A percentile compares a stretch with the other conserved stretches of the same genome.
phyloP scores from a whole-genome alignment of 1,140 invertebrate genomes.

The Thaumetopoea pityocampa region DNA sequence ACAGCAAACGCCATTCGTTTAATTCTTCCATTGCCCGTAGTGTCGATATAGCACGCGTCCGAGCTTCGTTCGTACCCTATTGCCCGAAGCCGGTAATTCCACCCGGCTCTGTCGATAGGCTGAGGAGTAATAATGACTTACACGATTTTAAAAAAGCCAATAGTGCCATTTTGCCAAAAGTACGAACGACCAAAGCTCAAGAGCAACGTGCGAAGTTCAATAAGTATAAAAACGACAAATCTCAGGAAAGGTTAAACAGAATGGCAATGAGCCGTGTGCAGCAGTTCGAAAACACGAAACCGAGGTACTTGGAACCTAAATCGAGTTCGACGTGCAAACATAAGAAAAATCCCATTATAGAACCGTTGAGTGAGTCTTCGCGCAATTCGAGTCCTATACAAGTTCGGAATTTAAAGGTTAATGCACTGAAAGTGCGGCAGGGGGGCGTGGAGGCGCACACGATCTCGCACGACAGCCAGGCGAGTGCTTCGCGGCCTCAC shows the following conservation, averaged over 20 bases:
- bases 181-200: slow-evolving; percentile 59
- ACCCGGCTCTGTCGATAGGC: slow-evolving; percentile 23
- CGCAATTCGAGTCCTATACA: slow-evolving; percentile 51
- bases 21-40: slow-evolving; percentile 23
- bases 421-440: slow-evolving; percentile 17
- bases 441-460: slow-evolving; percentile 15
- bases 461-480: slow-evolving; percentile 55
- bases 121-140: slow-evolving; percentile 29
- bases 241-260: slow-evolving; percentile 30
- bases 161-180: slow-evolving; percentile 33
- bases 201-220: slow-evolving; percentile 59
- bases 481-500: slow-evolving; percentile 44
- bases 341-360: slow-evolving; percentile 32
- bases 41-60: slow-evolving; percentile 50
- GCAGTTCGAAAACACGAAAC: slow-evolving; percentile 40
- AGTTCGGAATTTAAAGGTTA: slow-evolving; percentile 24
- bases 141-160: slow-evolving; percentile 29
- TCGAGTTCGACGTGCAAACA: slow-evolving; percentile 21
- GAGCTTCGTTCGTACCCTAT: slow-evolving; percentile 53
- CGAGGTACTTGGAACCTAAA: slow-evolving; percentile 44
- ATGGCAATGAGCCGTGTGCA: slow-evolving; percentile 9
- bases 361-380: slow-evolving; percentile 57
- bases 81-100: slow-evolving; percentile 33
- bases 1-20: not conserved
- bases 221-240: slow-evolving; percentile 30